Evolutionary conservation across 1,140 invertebrate species (phyloP), one percentile per base, ranked within the genome.

Genomic region (Brachionus rubens): DNA sequence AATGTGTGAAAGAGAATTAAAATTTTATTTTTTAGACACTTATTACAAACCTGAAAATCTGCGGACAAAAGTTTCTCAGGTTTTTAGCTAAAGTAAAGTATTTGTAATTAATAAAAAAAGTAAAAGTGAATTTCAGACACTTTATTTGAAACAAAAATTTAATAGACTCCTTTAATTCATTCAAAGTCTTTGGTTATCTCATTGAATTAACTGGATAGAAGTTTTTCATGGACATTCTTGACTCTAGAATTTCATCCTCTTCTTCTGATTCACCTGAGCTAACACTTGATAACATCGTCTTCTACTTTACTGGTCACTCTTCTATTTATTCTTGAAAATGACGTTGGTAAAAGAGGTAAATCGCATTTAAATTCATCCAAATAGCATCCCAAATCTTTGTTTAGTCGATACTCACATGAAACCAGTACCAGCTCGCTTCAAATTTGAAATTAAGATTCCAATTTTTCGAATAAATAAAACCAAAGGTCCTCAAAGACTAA

Each of bases 381-480:
- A 65, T 65, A 65, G 9, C 59, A 24, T 28, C 43, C 24, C 21
- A 50, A 54, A 28, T 88, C 84, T 79, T 88, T 87, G 83, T 90
- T 88, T 78, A 87, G 89, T 77, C 88, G 81, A 82, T 86, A 89
- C 80, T 89, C 88, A 76, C 89, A 89, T 19, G n/a, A 90, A 82
- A 36, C 88, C 88, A 30, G 81, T 76, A 3, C 89, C 89, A 76
- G 86, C 87, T 68, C 88, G 85, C 76, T 87, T 87, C 79, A 90
- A 82, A 76, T 88, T 86, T 78, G 88, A 88, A 59, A 89, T 81
- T 78, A 87, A 82, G 77, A 86, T 86, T 12, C 84, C 85, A 7
- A 90, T 76, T 79, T 89, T 83, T 79, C 89, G 88, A 77, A 89
- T 89, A 30, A 87, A 82, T 62, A 88, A 84, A 9, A 89, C 88